These are phyloP conservation scores for Sebastes steindachneri DNA, from an alignment of 2,797 vertebrate genomes.

Conservation along the genomic window DNA sequence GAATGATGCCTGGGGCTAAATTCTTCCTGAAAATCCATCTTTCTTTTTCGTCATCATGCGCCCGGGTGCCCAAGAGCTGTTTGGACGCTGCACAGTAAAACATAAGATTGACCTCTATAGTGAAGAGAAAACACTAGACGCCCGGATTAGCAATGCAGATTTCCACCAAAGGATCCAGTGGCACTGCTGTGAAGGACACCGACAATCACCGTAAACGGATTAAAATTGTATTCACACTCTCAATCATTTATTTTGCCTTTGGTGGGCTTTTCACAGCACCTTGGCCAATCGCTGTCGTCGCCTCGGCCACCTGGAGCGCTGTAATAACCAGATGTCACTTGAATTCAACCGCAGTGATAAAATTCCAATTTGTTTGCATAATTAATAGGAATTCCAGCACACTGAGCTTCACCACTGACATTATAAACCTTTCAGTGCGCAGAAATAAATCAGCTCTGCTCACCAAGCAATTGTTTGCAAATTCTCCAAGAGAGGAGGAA, in stretches of 20 bases:
- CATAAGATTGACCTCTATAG: constrained; percentile 24
- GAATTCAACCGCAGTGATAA: constrained; percentile 14
- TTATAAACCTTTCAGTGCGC: neutral
- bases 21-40: neutral
- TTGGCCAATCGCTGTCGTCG: neutral
- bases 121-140: constrained; percentile 13
- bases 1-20: neutral
- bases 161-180: constrained; percentile 1
- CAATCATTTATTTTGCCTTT: constrained; percentile 12
- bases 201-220: constrained; percentile 34
- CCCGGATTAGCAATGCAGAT: constrained; percentile 55
- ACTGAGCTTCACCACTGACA: neutral
- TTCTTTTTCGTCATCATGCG: neutral
- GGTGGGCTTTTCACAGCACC: neutral
- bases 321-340: neutral
- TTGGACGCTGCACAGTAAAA: constrained; percentile 1
- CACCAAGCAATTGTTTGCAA: neutral
- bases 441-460: neutral
- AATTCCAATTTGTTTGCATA: constrained; percentile 34
- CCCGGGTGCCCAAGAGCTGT: neutral
- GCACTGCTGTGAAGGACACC: constrained; percentile 46
- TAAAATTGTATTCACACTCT: constrained; percentile 20
- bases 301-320: neutral
- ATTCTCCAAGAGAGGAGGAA: constrained; percentile 4
- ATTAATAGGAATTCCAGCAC: constrained; percentile 1